Evolutionary conservation across 2,888 invertebrate species (phyloP).

Genomic region (Dione vanillae): DNA sequence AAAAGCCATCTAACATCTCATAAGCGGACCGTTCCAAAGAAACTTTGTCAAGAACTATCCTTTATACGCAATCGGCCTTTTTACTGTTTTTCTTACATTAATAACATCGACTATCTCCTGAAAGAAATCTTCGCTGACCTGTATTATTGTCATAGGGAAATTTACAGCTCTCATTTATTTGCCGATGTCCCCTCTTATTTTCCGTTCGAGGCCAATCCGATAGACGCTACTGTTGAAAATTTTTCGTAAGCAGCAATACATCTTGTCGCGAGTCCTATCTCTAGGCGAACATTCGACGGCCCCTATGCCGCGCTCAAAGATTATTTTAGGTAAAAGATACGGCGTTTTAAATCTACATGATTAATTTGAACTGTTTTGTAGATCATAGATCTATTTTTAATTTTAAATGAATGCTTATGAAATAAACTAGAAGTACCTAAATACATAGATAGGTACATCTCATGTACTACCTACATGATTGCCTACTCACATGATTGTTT

Average conservation of each 20-base stretch:
- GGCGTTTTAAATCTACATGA: neutral
- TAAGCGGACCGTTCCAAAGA: constrained; percentile 50
- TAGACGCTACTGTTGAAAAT: constrained; percentile 82
- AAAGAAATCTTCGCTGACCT: constrained; percentile 83
- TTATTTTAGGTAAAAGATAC: constrained; percentile 29
- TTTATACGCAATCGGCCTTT: constrained; percentile 74
- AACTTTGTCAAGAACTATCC: constrained; percentile 67
- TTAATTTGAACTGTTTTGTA: neutral
- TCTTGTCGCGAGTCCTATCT: constrained; percentile 83
- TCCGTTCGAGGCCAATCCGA: constrained; percentile 83
- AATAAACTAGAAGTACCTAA: no score
- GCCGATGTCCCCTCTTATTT: constrained; percentile 83
- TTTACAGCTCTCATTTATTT: constrained; percentile 83
- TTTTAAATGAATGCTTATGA: no score
- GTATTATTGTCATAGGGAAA: constrained; percentile 84
- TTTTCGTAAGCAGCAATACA: constrained; percentile 84
- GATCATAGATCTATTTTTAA: no score
- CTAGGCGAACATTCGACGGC: constrained; percentile 81
- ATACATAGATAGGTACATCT: no score
- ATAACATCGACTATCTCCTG: constrained; percentile 77
- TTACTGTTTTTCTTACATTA: constrained; percentile 82
- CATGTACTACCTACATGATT: no score
- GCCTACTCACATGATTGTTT: no score
- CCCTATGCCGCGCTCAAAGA: constrained; percentile 71
- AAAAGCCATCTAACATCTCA: constrained; percentile 48